Evolutionary conservation across 2,888 invertebrate genomes (phyloP), one percentile per base, ranked within the genome.

Genomic region (Eilema depressum): DNA sequence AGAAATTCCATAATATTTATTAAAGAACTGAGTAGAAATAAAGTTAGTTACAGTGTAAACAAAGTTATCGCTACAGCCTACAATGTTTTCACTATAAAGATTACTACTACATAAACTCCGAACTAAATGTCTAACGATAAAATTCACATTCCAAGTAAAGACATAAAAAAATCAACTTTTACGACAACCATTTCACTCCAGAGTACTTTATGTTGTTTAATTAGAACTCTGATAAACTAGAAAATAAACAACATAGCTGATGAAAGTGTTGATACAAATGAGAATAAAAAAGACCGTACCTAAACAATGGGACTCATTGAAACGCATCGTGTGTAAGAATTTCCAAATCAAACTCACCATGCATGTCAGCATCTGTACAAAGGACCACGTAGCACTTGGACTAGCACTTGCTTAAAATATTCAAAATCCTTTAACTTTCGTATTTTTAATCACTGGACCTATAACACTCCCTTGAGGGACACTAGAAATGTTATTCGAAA

Each of bases 291-390:
- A 89, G 85, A 85, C 85, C 83, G 77, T 79, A 73, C 73, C 86
- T 84, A 88, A 93, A 93, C 93, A 94, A 94, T 93, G 89, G 83
- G 86, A 87, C 84, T 87, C 91, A 92, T 94, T 94, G 87, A 93
- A 77, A 80, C 81, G 74, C 83, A 88, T 89, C 83, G 83, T 85
- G 86, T 88, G 84, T 81, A 82, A 82, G 81, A 83, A 76, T 83
- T 82, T 87, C 88, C 89, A 93, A 92, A 90, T 88, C 88, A 82
- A 63, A 93, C 95, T 94, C 88, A 95, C 95, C 94, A 89, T 92
- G 86, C 88, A 88, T 89, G 79, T 85, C 93, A 89, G 93, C 93
- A 93, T 93, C 91, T 88, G 89, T 79, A 83, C 83, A 82, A 82
- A 87, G 89, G 87, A 91, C 88, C 90, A 90, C 83, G 81, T 80